These are phyloP conservation scores for Candidula unifasciata DNA, from an alignment of 2,888 invertebrate genomes.

Conservation along the genomic window DNA sequence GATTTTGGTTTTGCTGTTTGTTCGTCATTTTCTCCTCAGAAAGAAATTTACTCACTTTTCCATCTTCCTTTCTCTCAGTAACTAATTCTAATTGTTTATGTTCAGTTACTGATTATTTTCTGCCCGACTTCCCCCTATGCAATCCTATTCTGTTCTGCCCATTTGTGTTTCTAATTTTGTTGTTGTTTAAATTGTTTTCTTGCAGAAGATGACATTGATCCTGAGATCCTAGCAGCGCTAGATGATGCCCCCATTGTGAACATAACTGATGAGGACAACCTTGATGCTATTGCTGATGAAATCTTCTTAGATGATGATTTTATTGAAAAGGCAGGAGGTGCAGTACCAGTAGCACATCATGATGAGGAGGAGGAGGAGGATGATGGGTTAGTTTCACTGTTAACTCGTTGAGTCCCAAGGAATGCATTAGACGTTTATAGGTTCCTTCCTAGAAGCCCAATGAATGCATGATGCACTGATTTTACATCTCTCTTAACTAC, in stretches of 20 bases:
- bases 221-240: constrained; percentile 93
- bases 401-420: neutral
- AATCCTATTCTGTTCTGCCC: neutral
- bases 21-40: too few relatives aligned
- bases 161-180: neutral
- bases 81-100: too few relatives aligned
- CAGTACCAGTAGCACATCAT: constrained; percentile 51
- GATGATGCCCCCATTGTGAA: constrained; percentile 82
- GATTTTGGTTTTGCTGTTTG: too few relatives aligned
- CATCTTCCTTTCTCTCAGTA: too few relatives aligned
- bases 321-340: constrained; percentile 84
- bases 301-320: constrained; percentile 94
- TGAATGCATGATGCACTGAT: too few relatives aligned
- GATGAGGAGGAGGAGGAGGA: neutral
- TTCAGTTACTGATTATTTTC: too few relatives aligned
- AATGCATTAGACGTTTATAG: too few relatives aligned
- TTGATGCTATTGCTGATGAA: constrained; percentile 81
- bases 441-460: too few relatives aligned
- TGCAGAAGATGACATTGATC: constrained; percentile 85
- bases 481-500: too few relatives aligned
- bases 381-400: neutral
- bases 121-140: too few relatives aligned
- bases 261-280: constrained; percentile 18
- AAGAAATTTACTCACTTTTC: too few relatives aligned
- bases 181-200: neutral